Conservation (phyloP, 2,113 vertebrate genomes). For the Cynopterus brachyotis region DNA sequence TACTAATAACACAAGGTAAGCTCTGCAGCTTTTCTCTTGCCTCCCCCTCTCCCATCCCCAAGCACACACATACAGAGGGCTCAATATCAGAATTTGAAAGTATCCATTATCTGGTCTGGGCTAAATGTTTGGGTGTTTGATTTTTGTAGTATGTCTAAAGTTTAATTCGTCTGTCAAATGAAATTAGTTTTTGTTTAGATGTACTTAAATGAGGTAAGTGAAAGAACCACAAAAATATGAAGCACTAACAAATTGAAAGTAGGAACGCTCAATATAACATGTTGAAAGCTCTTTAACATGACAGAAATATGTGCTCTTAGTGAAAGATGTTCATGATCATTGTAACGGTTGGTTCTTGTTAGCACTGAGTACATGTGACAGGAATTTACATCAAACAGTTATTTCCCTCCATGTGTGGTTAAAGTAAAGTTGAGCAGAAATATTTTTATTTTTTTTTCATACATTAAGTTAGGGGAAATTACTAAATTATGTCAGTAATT, state of each 20-base stretch:
- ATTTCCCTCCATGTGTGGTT: conserved; percentile 42
- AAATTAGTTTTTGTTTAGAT: conserved; percentile 32
- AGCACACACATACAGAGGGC: neutral
- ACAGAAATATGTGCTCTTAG: neutral
- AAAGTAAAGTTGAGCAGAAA: conserved; percentile 55
- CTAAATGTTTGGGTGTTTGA: conserved; percentile 33
- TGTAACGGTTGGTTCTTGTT: neutral
- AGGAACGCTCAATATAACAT: neutral
- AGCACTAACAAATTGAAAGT: neutral
- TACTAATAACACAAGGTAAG: too few relatives aligned
- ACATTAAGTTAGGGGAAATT: neutral
- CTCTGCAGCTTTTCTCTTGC: neutral
- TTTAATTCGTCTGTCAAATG: conserved; percentile 32
- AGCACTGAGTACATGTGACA: neutral
- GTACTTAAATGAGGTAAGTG: neutral
- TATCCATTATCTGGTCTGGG: neutral
- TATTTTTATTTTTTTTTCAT: neutral
- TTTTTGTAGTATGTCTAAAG: neutral
- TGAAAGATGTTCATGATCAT: conserved; percentile 24
- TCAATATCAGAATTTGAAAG: neutral
- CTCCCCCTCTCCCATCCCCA: neutral
- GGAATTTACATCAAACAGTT: conserved; percentile 36
- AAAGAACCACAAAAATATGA: neutral
- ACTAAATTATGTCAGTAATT: conserved; percentile 19
- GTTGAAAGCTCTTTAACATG: conserved; percentile 1